These are phyloP conservation scores for Raja brachyura DNA, from an alignment of 2,113 vertebrate species.

Conservation along the genomic window DNA sequence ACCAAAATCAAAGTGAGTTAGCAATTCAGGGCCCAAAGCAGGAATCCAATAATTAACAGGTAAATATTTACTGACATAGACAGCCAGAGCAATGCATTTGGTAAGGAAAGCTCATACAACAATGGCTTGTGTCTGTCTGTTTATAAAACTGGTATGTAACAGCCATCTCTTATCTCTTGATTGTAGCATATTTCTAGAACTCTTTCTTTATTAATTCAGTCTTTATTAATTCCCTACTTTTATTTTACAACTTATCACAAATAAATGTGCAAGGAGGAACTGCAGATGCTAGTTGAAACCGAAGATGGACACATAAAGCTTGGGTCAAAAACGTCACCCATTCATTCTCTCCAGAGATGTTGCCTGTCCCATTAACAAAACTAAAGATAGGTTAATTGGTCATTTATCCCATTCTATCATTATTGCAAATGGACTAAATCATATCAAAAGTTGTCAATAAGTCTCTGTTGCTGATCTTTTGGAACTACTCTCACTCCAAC, in stretches of 20 bases:
- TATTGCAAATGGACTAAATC: too few relatives aligned
- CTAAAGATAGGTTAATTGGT: too few relatives aligned
- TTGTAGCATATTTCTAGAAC: not conserved
- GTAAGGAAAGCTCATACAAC: not conserved
- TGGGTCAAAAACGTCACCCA: too few relatives aligned
- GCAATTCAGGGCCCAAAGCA: not conserved
- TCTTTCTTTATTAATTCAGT: not conserved
- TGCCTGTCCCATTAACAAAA: not conserved
- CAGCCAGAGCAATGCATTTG: not conserved
- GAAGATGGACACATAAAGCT: too few relatives aligned
- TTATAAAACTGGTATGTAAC: not conserved
- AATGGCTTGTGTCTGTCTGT: not conserved
- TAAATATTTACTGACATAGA: not conserved
- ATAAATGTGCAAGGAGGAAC: too few relatives aligned
- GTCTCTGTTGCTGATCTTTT: too few relatives aligned
- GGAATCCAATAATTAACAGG: conserved; percentile 6
- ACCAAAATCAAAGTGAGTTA: conserved; percentile 26
- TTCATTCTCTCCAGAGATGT: too few relatives aligned
- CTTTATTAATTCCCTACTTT: not conserved
- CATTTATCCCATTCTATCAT: too few relatives aligned
- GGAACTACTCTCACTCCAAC: too few relatives aligned
- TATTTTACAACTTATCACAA: not conserved
- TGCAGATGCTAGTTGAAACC: too few relatives aligned
- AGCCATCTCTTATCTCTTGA: not conserved
- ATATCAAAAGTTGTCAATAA: too few relatives aligned